These are phyloP conservation scores for Zeus faber DNA, from an alignment of 2,113 vertebrate species.

Conservation along the genomic window DNA sequence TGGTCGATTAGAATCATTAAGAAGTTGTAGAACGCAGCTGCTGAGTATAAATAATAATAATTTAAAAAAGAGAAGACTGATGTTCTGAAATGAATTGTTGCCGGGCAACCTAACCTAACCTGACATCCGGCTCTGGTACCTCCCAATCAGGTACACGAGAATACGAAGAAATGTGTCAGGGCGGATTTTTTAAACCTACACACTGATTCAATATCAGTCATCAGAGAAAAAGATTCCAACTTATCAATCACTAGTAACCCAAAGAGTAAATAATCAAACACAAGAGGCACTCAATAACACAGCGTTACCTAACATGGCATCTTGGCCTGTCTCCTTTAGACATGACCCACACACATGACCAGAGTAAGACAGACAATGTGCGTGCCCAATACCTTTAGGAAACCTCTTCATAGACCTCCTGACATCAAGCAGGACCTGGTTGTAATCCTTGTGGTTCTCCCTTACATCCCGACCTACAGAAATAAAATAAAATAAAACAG, in stretches of 20 bases:
- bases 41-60: no score
- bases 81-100: neutral
- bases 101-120: neutral
- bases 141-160: no score
- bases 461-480: slow-evolving; percentile 69
- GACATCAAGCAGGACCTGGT: slow-evolving; percentile 82
- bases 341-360: neutral
- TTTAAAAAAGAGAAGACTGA: neutral
- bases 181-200: no score
- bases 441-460: slow-evolving; percentile 77
- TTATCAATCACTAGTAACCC: neutral
- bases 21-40: no score
- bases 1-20: no score
- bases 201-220: no score
- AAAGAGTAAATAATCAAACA: neutral
- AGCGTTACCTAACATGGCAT: neutral
- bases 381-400: slow-evolving; percentile 66
- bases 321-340: no score
- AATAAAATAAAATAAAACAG: neutral
- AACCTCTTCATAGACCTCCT: slow-evolving; percentile 79
- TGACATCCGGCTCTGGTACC: neutral
- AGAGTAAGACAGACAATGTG: neutral
- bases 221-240: neutral
- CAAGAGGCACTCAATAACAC: neutral
- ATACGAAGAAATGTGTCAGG: no score